Conservation (phyloP, 2,797 vertebrate genomes). For the Hypotaenidia okinawae region DNA sequence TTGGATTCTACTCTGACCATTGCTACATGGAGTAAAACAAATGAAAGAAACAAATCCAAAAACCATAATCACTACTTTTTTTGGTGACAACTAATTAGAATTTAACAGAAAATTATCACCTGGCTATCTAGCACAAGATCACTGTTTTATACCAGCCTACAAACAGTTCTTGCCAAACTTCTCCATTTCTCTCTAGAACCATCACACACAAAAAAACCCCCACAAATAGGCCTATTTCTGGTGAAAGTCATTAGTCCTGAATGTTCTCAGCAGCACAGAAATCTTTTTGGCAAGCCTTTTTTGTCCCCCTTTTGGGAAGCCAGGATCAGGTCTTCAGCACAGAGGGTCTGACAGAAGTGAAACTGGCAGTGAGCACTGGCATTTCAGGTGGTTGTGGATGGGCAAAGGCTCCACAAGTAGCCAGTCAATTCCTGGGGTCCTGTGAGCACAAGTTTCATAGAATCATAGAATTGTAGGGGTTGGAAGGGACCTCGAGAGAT, state of each 20-base stretch:
- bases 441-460: background rate
- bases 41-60: background rate
- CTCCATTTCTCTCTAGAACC: background rate
- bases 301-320: background rate
- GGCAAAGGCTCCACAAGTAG: background rate
- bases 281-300: background rate
- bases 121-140: background rate
- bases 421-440: background rate
- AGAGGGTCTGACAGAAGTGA: background rate
- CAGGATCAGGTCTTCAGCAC: background rate
- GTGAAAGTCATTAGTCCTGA: background rate
- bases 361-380: background rate
- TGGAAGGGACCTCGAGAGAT: too few species aligned
- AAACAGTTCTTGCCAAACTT: background rate
- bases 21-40: background rate
- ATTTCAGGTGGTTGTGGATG: background rate
- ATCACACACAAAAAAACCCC: background rate
- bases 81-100: background rate
- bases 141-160: background rate
- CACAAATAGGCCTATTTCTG: background rate
- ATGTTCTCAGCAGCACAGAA: background rate
- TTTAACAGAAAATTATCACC: background rate
- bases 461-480: too few species aligned
- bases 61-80: background rate
- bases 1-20: background rate